Evolutionary conservation across 2,888 invertebrate genomes (phyloP).

Genomic region (Cistogaster globosa): DNA sequence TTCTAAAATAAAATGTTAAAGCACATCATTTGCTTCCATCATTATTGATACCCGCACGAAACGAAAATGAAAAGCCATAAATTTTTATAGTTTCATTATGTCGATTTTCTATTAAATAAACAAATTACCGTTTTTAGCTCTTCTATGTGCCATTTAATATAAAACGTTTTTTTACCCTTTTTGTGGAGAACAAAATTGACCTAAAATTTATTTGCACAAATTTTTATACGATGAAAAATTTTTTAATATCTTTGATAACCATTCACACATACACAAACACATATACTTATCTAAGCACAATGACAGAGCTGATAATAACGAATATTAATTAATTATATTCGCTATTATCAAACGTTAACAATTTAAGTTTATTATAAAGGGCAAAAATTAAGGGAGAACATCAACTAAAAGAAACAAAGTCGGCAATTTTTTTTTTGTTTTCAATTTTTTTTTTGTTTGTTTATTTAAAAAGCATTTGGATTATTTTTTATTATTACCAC

Average conservation of each 20-base stretch:
- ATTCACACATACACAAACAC: too few species aligned
- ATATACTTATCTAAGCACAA: not conserved
- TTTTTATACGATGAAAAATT: not conserved
- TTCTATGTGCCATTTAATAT: slow-evolving; percentile 28
- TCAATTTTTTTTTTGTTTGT: too few species aligned
- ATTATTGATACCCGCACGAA: not conserved
- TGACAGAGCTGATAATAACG: not conserved
- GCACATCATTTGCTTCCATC: not conserved
- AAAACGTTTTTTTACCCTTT: not conserved
- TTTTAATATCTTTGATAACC: slow-evolving; percentile 5
- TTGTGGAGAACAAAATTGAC: too few species aligned
- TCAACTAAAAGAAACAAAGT: too few species aligned
- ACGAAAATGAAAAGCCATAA: slow-evolving; percentile 40
- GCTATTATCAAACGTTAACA: too few species aligned
- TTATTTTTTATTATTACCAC: too few species aligned
- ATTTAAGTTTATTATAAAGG: too few species aligned
- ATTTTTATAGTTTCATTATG: slow-evolving; percentile 56
- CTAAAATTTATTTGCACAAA: slow-evolving; percentile 19
- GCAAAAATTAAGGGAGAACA: too few species aligned
- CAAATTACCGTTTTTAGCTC: slow-evolving; percentile 64
- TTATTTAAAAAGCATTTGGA: too few species aligned
- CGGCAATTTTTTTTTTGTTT: too few species aligned
- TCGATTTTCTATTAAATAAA: slow-evolving; percentile 66
- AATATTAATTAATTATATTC: too few species aligned
- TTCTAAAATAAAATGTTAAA: slow-evolving; percentile 21